Percentiles rank a stretch among this genome's conserved stretches.
phyloP scores from a whole-genome alignment of 2,113 vertebrate genomes.

The Eudyptes chrysolophus region DNA sequence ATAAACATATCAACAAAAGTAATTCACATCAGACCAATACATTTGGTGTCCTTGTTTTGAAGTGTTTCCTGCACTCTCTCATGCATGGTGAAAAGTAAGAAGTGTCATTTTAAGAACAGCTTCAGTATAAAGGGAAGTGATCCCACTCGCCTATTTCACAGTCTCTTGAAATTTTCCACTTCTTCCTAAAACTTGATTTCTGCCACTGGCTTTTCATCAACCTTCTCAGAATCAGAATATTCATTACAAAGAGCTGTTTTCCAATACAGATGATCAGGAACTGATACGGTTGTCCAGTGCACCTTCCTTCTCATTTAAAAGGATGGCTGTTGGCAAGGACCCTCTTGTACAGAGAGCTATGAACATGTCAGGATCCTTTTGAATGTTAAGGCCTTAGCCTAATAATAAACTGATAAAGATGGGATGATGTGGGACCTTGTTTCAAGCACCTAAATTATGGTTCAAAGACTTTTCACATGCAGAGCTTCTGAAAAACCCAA shows the following conservation, averaged over 20 bases:
- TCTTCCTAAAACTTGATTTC: neutral
- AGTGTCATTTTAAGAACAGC: neutral
- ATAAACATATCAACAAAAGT: neutral
- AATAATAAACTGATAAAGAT: neutral
- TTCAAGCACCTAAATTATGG: neutral
- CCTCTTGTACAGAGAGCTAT: neutral
- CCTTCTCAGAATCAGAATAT: neutral
- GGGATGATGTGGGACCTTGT: neutral
- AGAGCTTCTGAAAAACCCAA: slow-evolving; percentile 21
- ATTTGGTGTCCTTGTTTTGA: neutral
- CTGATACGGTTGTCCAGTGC: neutral
- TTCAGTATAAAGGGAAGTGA: neutral
- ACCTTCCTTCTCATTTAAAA: neutral
- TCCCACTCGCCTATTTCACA: neutral
- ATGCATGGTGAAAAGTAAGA: neutral
- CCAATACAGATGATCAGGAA: neutral
- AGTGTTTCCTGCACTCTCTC: neutral
- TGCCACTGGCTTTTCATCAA: neutral
- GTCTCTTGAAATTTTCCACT: neutral
- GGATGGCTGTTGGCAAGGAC: neutral
- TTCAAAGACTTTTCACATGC: neutral
- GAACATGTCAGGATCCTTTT: neutral
- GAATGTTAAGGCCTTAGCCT: neutral
- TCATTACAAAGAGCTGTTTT: neutral
- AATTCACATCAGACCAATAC: neutral